Percentiles rank a stretch among this genome's conserved stretches.
Conservation (phyloP, 2,888 invertebrate genomes). For the Apeira syringaria region DNA sequence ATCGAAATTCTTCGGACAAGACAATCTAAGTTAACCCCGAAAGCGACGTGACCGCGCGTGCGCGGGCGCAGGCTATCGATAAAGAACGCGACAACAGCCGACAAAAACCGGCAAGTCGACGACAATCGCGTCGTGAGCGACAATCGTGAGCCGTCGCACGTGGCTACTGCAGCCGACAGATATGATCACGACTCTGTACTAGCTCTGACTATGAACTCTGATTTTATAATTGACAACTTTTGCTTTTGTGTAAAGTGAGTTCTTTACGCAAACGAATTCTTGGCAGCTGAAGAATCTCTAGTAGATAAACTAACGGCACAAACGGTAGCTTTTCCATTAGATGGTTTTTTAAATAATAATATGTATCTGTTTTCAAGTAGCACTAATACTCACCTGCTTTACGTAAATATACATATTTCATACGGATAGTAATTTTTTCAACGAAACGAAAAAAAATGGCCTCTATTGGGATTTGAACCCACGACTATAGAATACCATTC, state of each 20-base stretch:
- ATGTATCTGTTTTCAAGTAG: too few relatives aligned
- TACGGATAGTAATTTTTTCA: too few relatives aligned
- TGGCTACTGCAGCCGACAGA: constrained; percentile 27
- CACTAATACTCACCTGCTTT: too few relatives aligned
- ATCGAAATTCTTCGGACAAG: constrained; percentile 11
- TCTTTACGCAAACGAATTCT: neutral
- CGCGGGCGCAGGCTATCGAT: constrained; percentile 11
- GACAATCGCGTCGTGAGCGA: constrained; percentile 37
- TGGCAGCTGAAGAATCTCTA: too few relatives aligned
- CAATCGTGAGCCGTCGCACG: constrained; percentile 45
- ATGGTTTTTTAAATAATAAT: too few relatives aligned
- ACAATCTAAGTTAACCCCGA: constrained; percentile 12
- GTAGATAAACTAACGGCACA: too few relatives aligned
- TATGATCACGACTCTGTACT: constrained; percentile 17
- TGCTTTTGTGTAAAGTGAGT: constrained; percentile 2
- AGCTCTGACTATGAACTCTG: neutral
- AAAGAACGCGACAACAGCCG: constrained; percentile 24
- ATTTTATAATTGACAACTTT: constrained; percentile 8
- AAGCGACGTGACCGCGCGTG: constrained; percentile 13
- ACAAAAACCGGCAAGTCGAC: constrained; percentile 26
- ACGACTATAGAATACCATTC: too few relatives aligned
- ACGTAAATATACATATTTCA: too few relatives aligned
- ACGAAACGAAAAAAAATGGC: too few relatives aligned
- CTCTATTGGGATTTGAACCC: too few relatives aligned
- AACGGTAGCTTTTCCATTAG: too few relatives aligned